Percentiles rank a stretch among this genome's conserved stretches.
Conservation (phyloP, 2,888 invertebrate genomes). For the Serripes groenlandicus region DNA sequence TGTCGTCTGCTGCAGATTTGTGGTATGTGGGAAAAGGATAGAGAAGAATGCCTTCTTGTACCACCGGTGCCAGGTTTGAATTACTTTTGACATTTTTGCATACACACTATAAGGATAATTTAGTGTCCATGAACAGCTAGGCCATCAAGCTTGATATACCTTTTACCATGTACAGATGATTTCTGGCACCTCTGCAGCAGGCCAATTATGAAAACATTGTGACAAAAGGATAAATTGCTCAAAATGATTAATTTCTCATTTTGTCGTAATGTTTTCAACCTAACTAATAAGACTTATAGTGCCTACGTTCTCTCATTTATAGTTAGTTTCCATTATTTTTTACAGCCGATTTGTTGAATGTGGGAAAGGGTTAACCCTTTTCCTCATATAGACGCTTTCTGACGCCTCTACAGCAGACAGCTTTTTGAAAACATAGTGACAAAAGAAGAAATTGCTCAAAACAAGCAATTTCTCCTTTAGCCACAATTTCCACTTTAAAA, state of each 20-base stretch:
- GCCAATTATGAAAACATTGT: background rate
- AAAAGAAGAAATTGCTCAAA: background rate
- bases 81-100: no score
- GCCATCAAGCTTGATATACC: no score
- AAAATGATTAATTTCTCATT: background rate
- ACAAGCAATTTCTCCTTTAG: background rate
- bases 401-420: background rate
- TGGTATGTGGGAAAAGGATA: no score
- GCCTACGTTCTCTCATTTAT: background rate
- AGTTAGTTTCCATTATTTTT: background rate
- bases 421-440: background rate
- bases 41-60: no score
- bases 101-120: no score
- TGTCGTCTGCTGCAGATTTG: no score
- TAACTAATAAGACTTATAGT: background rate
- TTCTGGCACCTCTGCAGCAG: no score
- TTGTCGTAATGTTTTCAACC: background rate
- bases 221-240: background rate
- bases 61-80: no score
- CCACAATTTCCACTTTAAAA: no score
- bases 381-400: background rate
- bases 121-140: no score
- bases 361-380: background rate
- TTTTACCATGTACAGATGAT: no score
- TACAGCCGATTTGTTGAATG: no score